Conservation (phyloP, 2,797 vertebrate species). For the Chelonia mydas region DNA sequence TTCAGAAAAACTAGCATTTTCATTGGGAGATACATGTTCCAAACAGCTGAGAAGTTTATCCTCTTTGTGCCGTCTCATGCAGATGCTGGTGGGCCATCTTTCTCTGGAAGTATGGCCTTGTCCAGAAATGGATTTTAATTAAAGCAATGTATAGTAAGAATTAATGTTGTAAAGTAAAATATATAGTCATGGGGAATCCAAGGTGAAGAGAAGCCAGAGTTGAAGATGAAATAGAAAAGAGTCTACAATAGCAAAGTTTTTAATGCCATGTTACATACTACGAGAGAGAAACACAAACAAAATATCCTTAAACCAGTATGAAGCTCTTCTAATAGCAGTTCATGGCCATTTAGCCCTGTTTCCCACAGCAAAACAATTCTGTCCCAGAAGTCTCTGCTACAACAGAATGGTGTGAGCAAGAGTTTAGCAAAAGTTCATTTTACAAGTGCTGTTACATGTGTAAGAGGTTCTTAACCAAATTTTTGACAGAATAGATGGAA, state of each 20-base stretch:
- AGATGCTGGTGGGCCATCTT: neutral
- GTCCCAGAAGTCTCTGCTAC: neutral
- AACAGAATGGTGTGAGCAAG: neutral
- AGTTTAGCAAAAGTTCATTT: neutral
- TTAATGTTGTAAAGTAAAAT: neutral
- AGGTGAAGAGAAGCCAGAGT: neutral
- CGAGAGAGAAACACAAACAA: neutral
- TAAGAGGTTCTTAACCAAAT: neutral
- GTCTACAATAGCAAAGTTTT: neutral
- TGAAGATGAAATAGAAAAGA: neutral
- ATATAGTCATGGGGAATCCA: neutral
- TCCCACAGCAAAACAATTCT: neutral
- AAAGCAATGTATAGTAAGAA: neutral
- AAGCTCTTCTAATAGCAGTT: neutral
- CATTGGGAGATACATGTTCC: neutral
- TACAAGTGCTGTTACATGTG: neutral
- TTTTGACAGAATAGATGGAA: neutral
- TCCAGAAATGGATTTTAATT: neutral
- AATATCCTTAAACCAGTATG: neutral
- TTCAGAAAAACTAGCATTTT: neutral
- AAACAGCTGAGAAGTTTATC: neutral
- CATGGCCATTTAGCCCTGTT: neutral
- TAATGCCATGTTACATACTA: neutral
- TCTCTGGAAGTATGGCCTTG: neutral
- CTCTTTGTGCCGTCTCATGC: neutral